Conservation (phyloP, 2,888 invertebrate genomes). For the Hypena proboscidalis region DNA sequence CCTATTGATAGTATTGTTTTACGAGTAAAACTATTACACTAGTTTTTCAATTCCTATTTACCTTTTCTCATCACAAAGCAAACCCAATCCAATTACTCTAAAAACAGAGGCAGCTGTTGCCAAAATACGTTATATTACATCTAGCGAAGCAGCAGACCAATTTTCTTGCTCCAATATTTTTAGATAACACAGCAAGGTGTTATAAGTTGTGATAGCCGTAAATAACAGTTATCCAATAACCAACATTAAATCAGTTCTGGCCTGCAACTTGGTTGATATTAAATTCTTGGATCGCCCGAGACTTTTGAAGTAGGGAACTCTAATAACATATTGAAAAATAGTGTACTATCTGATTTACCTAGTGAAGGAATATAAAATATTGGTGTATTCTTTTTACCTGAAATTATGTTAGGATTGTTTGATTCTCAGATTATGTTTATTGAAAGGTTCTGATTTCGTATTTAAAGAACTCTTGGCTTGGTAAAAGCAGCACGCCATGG, state of each 20-base stretch:
- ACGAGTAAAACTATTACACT: too few relatives aligned
- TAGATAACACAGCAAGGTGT: constrained; percentile 27
- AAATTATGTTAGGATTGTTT: too few relatives aligned
- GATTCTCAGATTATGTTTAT: too few relatives aligned
- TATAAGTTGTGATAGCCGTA: constrained; percentile 54
- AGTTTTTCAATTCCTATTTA: too few relatives aligned
- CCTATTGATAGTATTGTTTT: too few relatives aligned
- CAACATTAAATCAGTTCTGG: constrained; percentile 54
- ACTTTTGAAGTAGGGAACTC: constrained; percentile 41
- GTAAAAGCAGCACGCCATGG: too few relatives aligned
- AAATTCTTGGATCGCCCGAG: constrained; percentile 49
- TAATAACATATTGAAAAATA: constrained; percentile 35
- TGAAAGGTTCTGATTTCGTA: too few relatives aligned
- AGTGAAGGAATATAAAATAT: constrained; percentile 38
- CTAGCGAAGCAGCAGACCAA: not conserved
- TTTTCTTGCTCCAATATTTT: constrained; percentile 12
- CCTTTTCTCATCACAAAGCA: too few relatives aligned
- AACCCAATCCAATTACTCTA: not conserved
- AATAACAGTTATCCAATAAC: constrained; percentile 67
- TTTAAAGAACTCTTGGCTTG: too few relatives aligned
- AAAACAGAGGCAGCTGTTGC: not conserved
- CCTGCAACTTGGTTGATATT: constrained; percentile 37
- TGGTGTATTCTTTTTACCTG: constrained; percentile 14
- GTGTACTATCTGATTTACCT: constrained; percentile 22
- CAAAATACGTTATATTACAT: constrained; percentile 4